Evolutionary conservation across 2,113 vertebrate genomes (phyloP).

Genomic region (Chelonoidis abingdonii): DNA sequence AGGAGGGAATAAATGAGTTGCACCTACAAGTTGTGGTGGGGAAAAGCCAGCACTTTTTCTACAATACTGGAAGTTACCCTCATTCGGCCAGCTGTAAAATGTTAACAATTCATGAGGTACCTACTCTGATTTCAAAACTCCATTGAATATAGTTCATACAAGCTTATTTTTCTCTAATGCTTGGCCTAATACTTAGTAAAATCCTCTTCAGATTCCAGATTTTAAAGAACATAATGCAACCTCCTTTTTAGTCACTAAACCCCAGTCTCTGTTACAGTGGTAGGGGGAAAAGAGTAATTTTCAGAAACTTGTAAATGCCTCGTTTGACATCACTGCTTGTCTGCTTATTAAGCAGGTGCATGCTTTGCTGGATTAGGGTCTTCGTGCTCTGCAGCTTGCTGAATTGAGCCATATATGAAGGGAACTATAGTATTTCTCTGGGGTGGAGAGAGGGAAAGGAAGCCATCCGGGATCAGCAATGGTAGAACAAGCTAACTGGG

Average conservation of each 20-base stretch:
- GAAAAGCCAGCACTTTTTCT: neutral
- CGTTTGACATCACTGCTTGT: neutral
- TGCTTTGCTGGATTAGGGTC: neutral
- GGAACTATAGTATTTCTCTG: neutral
- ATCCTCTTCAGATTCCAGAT: neutral
- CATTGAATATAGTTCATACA: neutral
- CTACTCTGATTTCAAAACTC: neutral
- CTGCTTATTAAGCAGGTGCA: neutral
- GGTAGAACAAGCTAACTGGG: neutral
- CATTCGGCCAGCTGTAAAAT: neutral
- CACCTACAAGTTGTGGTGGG: too few species aligned
- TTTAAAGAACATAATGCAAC: neutral
- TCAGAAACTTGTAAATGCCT: neutral
- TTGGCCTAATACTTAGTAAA: too few species aligned
- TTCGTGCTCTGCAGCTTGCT: neutral
- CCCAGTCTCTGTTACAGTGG: neutral
- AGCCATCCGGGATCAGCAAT: neutral
- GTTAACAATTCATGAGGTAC: neutral
- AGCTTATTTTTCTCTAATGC: too few species aligned
- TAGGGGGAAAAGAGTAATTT: neutral
- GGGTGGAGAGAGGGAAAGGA: rapidly evolving
- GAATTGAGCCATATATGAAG: neutral
- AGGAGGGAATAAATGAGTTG: neutral
- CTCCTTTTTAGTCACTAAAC: neutral
- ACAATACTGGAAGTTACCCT: neutral